These are phyloP conservation scores for Brachylomia viminalis DNA, from an alignment of 2,888 invertebrate species.

Conservation along the genomic window DNA sequence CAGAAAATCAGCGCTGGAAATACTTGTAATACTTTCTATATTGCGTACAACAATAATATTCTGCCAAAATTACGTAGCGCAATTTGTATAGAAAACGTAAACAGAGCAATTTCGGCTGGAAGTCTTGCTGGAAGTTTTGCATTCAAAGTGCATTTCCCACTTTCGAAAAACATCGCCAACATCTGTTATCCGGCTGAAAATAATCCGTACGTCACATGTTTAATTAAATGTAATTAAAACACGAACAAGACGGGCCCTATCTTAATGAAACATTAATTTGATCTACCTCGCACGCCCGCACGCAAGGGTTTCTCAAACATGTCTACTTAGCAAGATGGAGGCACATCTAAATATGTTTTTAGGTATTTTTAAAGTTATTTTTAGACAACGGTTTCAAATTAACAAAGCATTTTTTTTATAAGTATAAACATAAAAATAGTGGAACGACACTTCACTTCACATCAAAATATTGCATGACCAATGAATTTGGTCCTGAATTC, in stretches of 20 bases:
- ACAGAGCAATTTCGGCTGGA: not conserved
- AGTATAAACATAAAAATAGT: not conserved
- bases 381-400: not conserved
- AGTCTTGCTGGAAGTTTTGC: no score
- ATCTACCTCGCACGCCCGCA: constrained; percentile 37
- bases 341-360: not conserved
- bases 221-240: constrained; percentile 67
- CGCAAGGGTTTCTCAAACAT: constrained; percentile 35
- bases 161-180: not conserved
- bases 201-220: constrained; percentile 53
- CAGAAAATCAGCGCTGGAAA: not conserved
- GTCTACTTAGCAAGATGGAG: constrained; percentile 34
- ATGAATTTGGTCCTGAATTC: not conserved
- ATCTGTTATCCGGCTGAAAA: constrained; percentile 32
- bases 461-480: no score
- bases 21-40: not conserved
- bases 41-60: not conserved
- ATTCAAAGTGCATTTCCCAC: not conserved
- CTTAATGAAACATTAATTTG: constrained; percentile 70
- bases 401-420: not conserved
- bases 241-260: constrained; percentile 61
- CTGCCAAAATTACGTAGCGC: not conserved
- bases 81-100: no score
- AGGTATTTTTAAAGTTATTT: not conserved
- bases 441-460: not conserved